Conservation (phyloP, 2,888 invertebrate species). For the Oligia latruncula region DNA sequence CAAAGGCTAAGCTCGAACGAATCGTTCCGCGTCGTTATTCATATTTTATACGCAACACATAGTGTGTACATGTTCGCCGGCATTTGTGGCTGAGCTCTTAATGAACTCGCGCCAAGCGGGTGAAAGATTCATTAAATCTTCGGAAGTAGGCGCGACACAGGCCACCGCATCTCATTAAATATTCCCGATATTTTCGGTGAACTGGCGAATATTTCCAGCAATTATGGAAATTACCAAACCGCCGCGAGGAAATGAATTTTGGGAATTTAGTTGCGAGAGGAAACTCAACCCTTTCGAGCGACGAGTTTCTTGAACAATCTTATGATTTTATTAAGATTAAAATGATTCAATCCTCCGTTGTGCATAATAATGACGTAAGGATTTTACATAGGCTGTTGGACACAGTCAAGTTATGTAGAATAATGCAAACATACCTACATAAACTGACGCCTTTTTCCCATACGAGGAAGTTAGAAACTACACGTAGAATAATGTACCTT, state of each 20-base stretch:
- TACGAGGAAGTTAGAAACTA: no score
- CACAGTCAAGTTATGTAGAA: neutral
- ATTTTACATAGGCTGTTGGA: conserved; percentile 27
- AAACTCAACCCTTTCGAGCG: conserved; percentile 46
- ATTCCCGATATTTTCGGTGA: conserved; percentile 69
- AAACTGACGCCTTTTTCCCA: neutral
- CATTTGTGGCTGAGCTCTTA: conserved; percentile 73
- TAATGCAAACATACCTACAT: neutral
- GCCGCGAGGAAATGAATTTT: conserved; percentile 62
- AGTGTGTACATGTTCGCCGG: conserved; percentile 48
- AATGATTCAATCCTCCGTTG: conserved; percentile 47
- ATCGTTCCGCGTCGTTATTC: conserved; percentile 57
- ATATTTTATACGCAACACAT: conserved; percentile 58
- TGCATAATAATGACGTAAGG: conserved; percentile 45
- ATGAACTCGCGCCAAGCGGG: conserved; percentile 73
- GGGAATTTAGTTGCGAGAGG: conserved; percentile 50
- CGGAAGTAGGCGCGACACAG: conserved; percentile 72
- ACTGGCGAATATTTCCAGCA: conserved; percentile 63
- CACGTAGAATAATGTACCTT: neutral
- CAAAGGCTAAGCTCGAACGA: conserved; percentile 56
- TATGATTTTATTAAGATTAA: conserved; percentile 60
- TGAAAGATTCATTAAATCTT: conserved; percentile 81
- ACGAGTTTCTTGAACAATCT: conserved; percentile 44
- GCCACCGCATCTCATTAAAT: conserved; percentile 71
- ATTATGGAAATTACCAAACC: conserved; percentile 67